Conservation (phyloP, 2,888 invertebrate genomes). For the Neoascia interrupta region DNA sequence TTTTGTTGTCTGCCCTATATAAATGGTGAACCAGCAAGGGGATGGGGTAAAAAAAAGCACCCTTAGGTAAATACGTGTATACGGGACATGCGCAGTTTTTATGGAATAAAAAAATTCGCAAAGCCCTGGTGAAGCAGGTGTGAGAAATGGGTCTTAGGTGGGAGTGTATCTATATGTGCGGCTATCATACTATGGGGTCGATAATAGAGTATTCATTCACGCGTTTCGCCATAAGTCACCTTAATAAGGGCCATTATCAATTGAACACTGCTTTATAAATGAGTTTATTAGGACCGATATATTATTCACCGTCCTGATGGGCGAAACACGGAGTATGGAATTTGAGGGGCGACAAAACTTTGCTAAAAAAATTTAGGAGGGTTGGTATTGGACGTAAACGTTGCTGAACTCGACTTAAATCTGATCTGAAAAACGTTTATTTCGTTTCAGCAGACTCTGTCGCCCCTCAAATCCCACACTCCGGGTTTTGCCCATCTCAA, state of each 20-base stretch:
- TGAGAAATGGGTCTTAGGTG: constrained; percentile 7
- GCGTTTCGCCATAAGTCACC: constrained; percentile 65
- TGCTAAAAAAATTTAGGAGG: too few relatives aligned
- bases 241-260: constrained; percentile 65
- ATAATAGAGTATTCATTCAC: constrained; percentile 62
- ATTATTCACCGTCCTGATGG: constrained; percentile 20
- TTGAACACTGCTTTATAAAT: constrained; percentile 66
- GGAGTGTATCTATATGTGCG: neutral
- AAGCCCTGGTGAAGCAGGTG: neutral
- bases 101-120: constrained; percentile 33
- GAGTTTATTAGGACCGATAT: constrained; percentile 57
- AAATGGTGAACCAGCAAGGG: constrained; percentile 45
- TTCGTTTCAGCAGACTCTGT: too few relatives aligned
- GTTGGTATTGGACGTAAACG: too few relatives aligned
- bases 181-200: constrained; percentile 46
- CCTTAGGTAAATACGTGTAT: neutral
- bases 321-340: neutral
- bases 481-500: neutral
- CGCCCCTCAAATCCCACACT: neutral
- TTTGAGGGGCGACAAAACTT: too few relatives aligned
- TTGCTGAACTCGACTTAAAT: too few relatives aligned
- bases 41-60: constrained; percentile 6
- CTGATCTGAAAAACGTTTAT: too few relatives aligned
- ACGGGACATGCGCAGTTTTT: constrained; percentile 44
- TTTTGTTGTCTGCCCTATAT: constrained; percentile 42